Base-by-base conservation (phyloP, 2,797 vertebrate genomes). In the Fundulus diaphanus region DNA sequence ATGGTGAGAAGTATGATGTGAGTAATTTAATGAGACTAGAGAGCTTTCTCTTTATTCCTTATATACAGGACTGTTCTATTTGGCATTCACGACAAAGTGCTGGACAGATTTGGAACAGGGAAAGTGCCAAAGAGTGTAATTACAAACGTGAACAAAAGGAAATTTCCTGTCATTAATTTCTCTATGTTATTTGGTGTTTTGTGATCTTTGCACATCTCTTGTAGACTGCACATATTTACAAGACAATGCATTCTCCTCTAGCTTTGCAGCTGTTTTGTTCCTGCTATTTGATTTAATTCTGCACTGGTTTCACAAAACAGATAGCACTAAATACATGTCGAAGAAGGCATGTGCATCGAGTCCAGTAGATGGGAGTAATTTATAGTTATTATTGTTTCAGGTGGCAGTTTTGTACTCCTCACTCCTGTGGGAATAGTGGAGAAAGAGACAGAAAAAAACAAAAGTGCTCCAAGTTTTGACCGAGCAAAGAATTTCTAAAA, bases 1-100 rank as follows among this genome's bases (percentile, higher is more conserved):
- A 90, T 79, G 88, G 88, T 88, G 90, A 94, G 92, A 94, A 92
- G 93, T 94, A 94, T 92, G 91, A 90, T 89, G 84, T 74, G 76
- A 87, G 85, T 93, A 92, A 94, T 94, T 90, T 86, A 79, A 88
- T 77, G 81, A 84, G 92, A 93, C 91, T 33, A 78, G 82, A 83
- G 83, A 80, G 88, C 73, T 82, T 80, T 87, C 72, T 71, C 75
- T 15, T 89, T 85, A 90, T 93, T 74, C 73, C 73, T 93, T 87
- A 89, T 90, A 76, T 85, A 91, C 87, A 92, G 81, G 67, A 73
- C 44, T 69, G 81, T 86, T 78, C 81, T 85, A 82, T 85, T 92
- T 89, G 88, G 79, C 82, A 91, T 92, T 91, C 89, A 87, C 68
- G 48, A 68, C 66, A 73, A 79, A 71, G 77, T 73, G 73, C 42